Percentiles rank a stretch among this genome's conserved stretches.
These are phyloP conservation scores for Cephus pulcher DNA, from an alignment of 2,888 invertebrate species.

Conservation along the genomic window DNA sequence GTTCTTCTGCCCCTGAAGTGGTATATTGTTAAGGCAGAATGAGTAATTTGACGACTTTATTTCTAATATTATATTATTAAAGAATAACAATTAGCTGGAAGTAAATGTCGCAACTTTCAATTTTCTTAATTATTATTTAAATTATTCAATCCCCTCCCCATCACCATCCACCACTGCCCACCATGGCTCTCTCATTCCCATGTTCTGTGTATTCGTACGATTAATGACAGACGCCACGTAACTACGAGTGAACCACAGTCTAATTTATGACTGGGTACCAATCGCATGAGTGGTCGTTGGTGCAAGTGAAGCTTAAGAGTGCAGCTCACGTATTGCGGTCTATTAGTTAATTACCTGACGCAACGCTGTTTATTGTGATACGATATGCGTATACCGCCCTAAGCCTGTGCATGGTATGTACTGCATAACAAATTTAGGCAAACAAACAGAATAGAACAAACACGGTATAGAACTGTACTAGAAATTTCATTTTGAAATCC, in stretches of 20 bases:
- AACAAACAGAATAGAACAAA: background rate
- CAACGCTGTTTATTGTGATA: slow-evolving; percentile 41
- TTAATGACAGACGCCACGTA: slow-evolving; percentile 22
- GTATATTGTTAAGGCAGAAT: background rate
- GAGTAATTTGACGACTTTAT: background rate
- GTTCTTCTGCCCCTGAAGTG: background rate
- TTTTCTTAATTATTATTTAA: background rate
- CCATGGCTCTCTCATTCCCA: background rate
- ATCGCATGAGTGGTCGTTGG: slow-evolving; percentile 18
- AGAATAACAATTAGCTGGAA: background rate
- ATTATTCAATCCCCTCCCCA: background rate
- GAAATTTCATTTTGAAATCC: background rate
- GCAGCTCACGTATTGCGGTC: slow-evolving; percentile 33
- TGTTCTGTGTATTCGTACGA: background rate
- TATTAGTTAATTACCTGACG: slow-evolving; percentile 47
- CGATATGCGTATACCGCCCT: slow-evolving; percentile 7
- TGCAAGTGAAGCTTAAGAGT: slow-evolving; percentile 24
- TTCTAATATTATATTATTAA: background rate
- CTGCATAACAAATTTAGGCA: slow-evolving; percentile 24
- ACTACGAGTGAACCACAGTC: slow-evolving; percentile 39
- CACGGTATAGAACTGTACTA: background rate
- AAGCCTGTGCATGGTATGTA: background rate
- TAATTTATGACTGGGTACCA: slow-evolving; percentile 33
- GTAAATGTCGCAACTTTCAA: background rate
- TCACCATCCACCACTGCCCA: background rate